A percentile compares a stretch with the other conserved stretches of the same genome.
phyloP scores from a whole-genome alignment of 1,140 invertebrate species.

The Conus betulinus region DNA sequence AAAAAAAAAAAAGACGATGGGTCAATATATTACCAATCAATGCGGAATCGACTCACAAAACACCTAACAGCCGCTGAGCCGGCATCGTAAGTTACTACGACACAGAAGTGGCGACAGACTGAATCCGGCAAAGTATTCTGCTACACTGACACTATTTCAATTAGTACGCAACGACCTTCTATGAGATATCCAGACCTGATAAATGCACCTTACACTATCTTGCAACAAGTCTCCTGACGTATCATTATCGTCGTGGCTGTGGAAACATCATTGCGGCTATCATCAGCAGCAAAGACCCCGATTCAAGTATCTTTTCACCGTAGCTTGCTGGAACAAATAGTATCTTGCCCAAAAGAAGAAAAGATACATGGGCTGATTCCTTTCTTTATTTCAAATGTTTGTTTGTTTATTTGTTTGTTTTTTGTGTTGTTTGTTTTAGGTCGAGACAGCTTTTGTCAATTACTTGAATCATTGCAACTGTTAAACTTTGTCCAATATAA shows the following conservation, averaged over 20 bases:
- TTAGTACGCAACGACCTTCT: too few relatives aligned
- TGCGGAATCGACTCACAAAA: too few relatives aligned
- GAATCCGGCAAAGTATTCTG: too few relatives aligned
- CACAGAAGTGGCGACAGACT: too few relatives aligned
- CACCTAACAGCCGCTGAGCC: too few relatives aligned
- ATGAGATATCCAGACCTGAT: not conserved
- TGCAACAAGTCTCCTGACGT: not conserved
- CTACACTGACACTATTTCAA: too few relatives aligned
- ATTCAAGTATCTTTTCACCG: not conserved
- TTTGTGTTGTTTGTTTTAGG: not conserved
- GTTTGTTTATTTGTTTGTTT: not conserved
- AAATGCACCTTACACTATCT: not conserved
- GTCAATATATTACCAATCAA: too few relatives aligned
- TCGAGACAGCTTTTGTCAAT: not conserved
- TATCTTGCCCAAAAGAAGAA: not conserved
- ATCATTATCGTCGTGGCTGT: slow-evolving; percentile 3
- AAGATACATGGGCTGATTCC: not conserved
- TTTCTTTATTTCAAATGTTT: not conserved
- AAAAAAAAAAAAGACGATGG: too few relatives aligned
- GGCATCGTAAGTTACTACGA: too few relatives aligned
- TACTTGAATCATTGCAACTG: not conserved
- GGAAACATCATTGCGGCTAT: not conserved
- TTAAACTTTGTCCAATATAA: too few relatives aligned
- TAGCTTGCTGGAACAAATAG: not conserved
- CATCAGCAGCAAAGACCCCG: not conserved